Evolutionary conservation across 2,888 invertebrate species (phyloP), one percentile per base, ranked within the genome.

Genomic region (Alloplasta piceator): DNA sequence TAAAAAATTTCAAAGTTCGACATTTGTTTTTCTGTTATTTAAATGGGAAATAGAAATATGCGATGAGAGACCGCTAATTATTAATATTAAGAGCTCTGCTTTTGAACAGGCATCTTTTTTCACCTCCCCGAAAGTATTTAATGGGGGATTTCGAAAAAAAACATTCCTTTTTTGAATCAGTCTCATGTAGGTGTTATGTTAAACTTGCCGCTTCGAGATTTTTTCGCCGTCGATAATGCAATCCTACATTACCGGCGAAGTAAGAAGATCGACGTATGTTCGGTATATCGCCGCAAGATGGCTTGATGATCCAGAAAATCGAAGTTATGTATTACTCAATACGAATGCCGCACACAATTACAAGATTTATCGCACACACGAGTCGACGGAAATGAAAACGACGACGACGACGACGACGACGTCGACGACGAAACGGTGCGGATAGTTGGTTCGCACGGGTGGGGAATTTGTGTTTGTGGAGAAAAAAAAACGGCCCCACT

Each of bases 401-500:
- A 61, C 46, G 41, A 38, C 26, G 50, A 55, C 58, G 48, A 61
- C 46, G 41, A 38, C 26, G 50, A 52, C 41, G 64, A 50, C 39
- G 58, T 67, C 39, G 50, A 41, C 46, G 7, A 12, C 67, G 39
- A 55, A 14, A 70, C 26, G 58, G 60, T 58, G 56, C 39, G 76
- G 46, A 55, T 6, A 63, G 74, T 67, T 67, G 66, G 16, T 16
- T 36, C 10, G 58, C 7, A n/a, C 43, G 16, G 52, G 52, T 43
- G 76, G 68, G 73, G 68, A 85, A 86, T 87, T 86, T 89, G 87
- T 85, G 82, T 85, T 87, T 84, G 82, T 77, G 75, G 79, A 66
- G 48, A 48, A 68, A 36, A 61, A 14, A 43, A 50, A 66, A 16
- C 66, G 71, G 48, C 50, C 72, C 76, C 76, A 74, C 81, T 52